Base-by-base conservation (phyloP, 2,113 vertebrate species). In the Rynchops niger region DNA sequence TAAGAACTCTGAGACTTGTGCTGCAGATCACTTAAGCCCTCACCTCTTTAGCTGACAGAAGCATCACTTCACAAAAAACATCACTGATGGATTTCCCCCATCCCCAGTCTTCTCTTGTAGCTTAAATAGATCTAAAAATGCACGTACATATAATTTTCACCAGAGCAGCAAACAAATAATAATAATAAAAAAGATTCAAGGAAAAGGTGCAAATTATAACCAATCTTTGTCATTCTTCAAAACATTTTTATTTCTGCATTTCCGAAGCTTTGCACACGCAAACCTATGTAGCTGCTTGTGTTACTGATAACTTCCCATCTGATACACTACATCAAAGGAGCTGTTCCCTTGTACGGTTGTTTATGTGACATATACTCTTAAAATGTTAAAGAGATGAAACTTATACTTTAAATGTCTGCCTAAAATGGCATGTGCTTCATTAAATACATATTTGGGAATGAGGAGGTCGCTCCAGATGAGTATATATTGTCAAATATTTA, bases 371-470 rank as follows among this genome's bases (percentile, higher is more conserved):
- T 36, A 65, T 40, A 69, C 34, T 91, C 25, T 69, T 93, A 82
- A 82, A 89, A 78, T 42, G 26, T 79, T 80, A 62, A 13, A 65
- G 45, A 84, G 27, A 36, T 73, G 18, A 87, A 95, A 87, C 40
- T 81, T 95, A 34, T 49, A 76, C 49, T 59, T 73, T 71, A 56
- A 80, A 58, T 53, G 47, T 17, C 67, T 89, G 56, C 82, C 70
- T 92, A 56, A 86, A 90, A 80, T 73, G 62, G n/a, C 49, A 59
- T 81, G 34, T 66, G 49, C 61, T 82, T 96, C 86, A 79, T 86
- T 94, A 93, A 95, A 96, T 87, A 89, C 89, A 29, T 59, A 91
- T 96, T 91, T 79, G 62, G 58, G 82, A 95, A 87, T 27, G 14
- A 93, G 65, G 27, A 71, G n/a, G 56, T 77, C 94, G 40, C 78